A percentile compares a stretch with the other conserved stretches of the same genome.
Evolutionary conservation across 2,113 vertebrate genomes (phyloP).

Genomic region (Garra rufa): DNA sequence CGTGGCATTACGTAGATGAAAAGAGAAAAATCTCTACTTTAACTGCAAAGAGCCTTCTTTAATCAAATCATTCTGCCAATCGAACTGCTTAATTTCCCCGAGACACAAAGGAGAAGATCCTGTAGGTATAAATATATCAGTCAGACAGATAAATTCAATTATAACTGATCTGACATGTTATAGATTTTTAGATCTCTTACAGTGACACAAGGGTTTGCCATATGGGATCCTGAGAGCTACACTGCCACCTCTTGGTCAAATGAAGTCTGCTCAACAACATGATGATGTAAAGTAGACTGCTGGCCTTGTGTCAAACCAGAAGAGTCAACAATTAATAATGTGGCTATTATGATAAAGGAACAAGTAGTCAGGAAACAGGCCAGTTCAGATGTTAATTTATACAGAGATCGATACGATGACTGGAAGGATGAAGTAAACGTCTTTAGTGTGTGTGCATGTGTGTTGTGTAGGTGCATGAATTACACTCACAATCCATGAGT

Average conservation of each 20-base stretch:
- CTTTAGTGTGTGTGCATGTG: background rate
- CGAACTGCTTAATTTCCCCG: constrained; percentile 14
- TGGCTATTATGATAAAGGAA: background rate
- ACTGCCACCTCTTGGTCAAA: constrained; percentile 73
- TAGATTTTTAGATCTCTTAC: constrained; percentile 46
- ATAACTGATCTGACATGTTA: constrained; percentile 51
- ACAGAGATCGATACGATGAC: constrained; percentile 15
- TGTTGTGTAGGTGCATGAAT: background rate
- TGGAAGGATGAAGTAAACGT: background rate
- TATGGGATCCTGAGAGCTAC: constrained; percentile 65
- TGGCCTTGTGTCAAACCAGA: background rate
- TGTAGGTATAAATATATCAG: constrained; percentile 73
- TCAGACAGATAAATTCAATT: constrained; percentile 63
- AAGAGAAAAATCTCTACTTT: constrained; percentile 1
- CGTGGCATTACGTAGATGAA: constrained; percentile 15
- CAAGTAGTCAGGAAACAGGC: background rate
- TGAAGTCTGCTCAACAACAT: background rate
- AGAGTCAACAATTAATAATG: constrained; percentile 26
- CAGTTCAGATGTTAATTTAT: background rate
- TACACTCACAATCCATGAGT: background rate
- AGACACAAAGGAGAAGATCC: constrained; percentile 43
- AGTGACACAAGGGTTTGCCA: background rate
- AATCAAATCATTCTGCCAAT: constrained; percentile 6
- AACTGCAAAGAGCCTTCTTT: background rate
- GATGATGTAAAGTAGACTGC: constrained; percentile 8